Percentiles rank a stretch among this genome's conserved stretches.
These are phyloP conservation scores for Scatophagus argus DNA, from an alignment of 2,113 vertebrate species.

Conservation along the genomic window DNA sequence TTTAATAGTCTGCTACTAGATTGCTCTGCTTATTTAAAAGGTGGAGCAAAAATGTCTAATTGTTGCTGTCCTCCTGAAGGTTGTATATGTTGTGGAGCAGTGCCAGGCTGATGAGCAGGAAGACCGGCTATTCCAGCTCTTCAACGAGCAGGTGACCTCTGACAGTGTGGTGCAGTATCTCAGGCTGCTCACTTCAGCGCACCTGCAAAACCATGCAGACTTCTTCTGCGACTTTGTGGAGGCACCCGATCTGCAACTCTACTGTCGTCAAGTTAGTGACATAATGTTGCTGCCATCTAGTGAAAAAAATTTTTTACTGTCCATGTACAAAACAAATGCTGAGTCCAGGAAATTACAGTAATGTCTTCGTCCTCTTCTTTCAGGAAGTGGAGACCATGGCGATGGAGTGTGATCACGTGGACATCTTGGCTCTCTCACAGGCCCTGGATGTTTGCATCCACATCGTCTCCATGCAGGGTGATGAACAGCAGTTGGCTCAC, in stretches of 20 bases:
- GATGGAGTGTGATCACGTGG: constrained; percentile 85
- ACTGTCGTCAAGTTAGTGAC: constrained; percentile 85
- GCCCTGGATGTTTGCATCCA: constrained; percentile 83
- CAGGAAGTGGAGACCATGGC: constrained; percentile 88
- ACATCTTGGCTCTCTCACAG: constrained; percentile 86
- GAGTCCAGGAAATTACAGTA: not conserved
- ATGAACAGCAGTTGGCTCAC: constrained; percentile 75
- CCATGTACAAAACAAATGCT: not conserved
- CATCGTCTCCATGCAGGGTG: constrained; percentile 82
- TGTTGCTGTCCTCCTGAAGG: constrained; percentile 67
- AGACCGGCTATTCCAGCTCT: constrained; percentile 78
- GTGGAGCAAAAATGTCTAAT: not conserved
- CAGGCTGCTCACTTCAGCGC: constrained; percentile 87
- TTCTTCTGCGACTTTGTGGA: constrained; percentile 89
- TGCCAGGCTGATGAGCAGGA: constrained; percentile 79
- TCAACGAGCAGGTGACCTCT: constrained; percentile 84
- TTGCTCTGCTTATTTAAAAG: not conserved
- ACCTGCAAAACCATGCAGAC: constrained; percentile 85
- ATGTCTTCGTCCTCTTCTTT: constrained; percentile 12
- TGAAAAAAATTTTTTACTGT: constrained; percentile 10
- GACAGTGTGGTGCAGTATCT: constrained; percentile 87
- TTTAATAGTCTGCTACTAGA: not conserved
- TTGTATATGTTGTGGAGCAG: constrained; percentile 83
- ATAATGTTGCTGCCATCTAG: constrained; percentile 51
- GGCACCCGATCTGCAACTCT: constrained; percentile 83